Evolutionary conservation across 2,113 vertebrate species (phyloP), one percentile per base, ranked within the genome.

Genomic region (Lichenostomus cassidix): DNA sequence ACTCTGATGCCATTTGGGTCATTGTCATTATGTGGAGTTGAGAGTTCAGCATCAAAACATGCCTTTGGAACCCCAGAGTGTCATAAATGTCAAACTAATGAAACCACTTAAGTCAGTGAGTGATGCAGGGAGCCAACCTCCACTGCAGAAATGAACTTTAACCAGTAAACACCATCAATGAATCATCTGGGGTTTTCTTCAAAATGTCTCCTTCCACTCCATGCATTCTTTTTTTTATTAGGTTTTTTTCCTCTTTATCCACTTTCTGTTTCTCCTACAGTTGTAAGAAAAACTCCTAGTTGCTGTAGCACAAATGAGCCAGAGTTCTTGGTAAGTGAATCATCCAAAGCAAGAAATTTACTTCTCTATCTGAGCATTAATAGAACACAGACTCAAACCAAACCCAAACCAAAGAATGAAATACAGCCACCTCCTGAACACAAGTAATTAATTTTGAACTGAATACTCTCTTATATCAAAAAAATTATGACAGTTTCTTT

Each of bases 1-100:
- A 0, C 41, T 76, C 44, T 64, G 78, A 37, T 73, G 85, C 19
- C 33, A 29, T 88, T 85, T 85, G 75, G 65, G 85, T 85, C 82
- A 62, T 9, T 60, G 85, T 62, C 70, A 65, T 90, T 76, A 73
- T 13, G 44, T 64, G 53, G 44, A 87, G 84, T 28, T 85, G 82
- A 73, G 92, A 90, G 90, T 58, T 93, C 87, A 76, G 53, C 70
- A 82, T 37, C 58, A 60, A 60, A 94, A 95, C 41, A 75, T 46
- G 71, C 25, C 37, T 85, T 89, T 83, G 29, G 90, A 88, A 69
- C 1, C 5, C 25, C 2, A 23, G 14, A 42, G 37, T 80, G 70
- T 42, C 82, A 83, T 56, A 82, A 91, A 85, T 29, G 84, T 79
- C 94, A 85, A 44, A 90, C 9, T 76, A 73, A 93, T 53, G 87